A percentile compares a stretch with the other conserved stretches of the same genome.
Evolutionary conservation across 1,140 invertebrate species (phyloP).

Genomic region (Drosophila sp.): DNA sequence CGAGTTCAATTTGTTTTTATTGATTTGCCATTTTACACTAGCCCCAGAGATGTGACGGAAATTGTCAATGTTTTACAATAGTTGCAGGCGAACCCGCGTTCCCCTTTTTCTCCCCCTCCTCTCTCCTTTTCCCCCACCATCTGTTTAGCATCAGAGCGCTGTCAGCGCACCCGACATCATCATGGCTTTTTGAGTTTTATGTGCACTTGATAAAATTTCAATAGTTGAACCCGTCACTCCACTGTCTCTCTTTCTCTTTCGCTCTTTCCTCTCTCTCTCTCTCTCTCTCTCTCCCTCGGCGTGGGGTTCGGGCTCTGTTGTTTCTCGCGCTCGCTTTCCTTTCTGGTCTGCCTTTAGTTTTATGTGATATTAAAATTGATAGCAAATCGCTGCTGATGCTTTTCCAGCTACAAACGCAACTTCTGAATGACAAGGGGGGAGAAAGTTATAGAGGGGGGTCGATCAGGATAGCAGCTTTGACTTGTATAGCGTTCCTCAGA

Average conservation of each 20-base stretch:
- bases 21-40: slow-evolving; percentile 83
- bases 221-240: slow-evolving; percentile 57
- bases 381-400: slow-evolving; percentile 77
- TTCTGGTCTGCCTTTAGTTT: slow-evolving; percentile 69
- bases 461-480: slow-evolving; percentile 15
- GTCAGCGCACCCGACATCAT: slow-evolving; percentile 51
- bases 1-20: slow-evolving; percentile 84
- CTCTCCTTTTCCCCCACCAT: neutral
- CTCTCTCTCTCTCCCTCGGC: neutral
- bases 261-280: slow-evolving; percentile 1
- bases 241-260: neutral
- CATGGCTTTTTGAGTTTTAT: slow-evolving; percentile 82
- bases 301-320: slow-evolving; percentile 37
- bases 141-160: neutral
- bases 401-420: slow-evolving; percentile 12
- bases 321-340: slow-evolving; percentile 67
- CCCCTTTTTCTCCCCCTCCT: slow-evolving; percentile 2
- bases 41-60: slow-evolving; percentile 81
- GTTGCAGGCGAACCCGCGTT: slow-evolving; percentile 46
- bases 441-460: neutral
- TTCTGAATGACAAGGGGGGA: slow-evolving; percentile 15
- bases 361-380: slow-evolving; percentile 83
- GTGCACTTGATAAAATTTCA: slow-evolving; percentile 82
- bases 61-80: slow-evolving; percentile 84
- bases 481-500: slow-evolving; percentile 60